Evolutionary conservation across 2,797 vertebrate genomes (phyloP).

Genomic region (Loris lydekkerianus): DNA sequence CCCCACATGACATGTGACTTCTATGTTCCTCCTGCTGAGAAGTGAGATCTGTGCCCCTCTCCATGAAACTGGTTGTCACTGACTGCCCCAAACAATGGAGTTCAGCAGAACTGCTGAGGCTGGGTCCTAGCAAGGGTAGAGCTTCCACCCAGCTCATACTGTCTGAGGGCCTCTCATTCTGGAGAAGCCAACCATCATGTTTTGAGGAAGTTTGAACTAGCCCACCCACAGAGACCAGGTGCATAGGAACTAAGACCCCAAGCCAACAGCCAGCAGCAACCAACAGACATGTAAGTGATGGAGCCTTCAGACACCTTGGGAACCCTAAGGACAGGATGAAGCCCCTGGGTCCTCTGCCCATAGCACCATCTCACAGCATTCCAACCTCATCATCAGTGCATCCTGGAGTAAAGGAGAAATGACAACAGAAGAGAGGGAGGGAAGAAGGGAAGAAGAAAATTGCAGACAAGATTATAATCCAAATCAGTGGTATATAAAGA

Average conservation of each 20-base stretch:
- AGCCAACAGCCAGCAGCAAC: not conserved
- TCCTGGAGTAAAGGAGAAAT: not conserved
- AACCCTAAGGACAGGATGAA: not conserved
- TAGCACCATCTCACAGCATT: not conserved
- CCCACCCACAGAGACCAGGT: not conserved
- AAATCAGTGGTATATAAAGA: not conserved
- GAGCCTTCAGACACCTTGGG: not conserved
- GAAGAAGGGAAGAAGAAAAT: too few relatives aligned
- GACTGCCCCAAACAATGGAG: not conserved
- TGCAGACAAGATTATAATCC: not conserved
- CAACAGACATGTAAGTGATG: not conserved
- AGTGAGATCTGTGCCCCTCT: not conserved
- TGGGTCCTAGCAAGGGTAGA: not conserved
- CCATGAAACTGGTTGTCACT: not conserved
- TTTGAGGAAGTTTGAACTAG: not conserved
- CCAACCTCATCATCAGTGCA: not conserved
- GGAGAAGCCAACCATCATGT: not conserved
- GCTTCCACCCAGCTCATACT: not conserved
- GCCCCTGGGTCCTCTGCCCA: not conserved
- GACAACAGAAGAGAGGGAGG: not conserved
- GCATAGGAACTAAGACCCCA: not conserved
- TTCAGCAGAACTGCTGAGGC: not conserved
- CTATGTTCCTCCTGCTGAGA: not conserved
- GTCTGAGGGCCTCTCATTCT: not conserved
- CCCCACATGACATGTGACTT: not conserved